Conservation (phyloP, 2,113 vertebrate genomes). For the Stegastes partitus region DNA sequence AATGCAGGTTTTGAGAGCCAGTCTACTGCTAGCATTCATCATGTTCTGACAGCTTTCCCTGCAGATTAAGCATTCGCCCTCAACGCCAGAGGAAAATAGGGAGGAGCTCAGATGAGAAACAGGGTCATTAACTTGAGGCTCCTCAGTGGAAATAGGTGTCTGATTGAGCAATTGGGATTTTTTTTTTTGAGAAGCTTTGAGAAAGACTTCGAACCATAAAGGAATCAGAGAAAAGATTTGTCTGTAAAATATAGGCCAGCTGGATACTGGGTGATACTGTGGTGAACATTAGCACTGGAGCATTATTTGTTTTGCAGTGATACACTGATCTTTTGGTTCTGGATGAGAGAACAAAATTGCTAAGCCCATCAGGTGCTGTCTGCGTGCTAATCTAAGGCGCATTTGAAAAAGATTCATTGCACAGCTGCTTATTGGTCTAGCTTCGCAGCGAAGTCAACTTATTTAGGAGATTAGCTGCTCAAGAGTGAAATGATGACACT, state of each 20-base stretch:
- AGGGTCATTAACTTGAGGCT: slow-evolving; percentile 77
- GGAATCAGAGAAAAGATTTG: slow-evolving; percentile 57
- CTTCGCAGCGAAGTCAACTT: slow-evolving; percentile 40
- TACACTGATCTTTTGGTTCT: slow-evolving; percentile 34
- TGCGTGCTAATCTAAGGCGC: slow-evolving; percentile 39
- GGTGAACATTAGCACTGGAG: slow-evolving; percentile 23
- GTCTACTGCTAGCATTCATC: slow-evolving; percentile 76
- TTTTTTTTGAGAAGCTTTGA: slow-evolving; percentile 52
- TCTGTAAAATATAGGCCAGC: slow-evolving; percentile 34
- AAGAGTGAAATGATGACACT: slow-evolving; percentile 51
- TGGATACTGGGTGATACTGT: slow-evolving; percentile 34
- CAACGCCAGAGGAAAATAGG: slow-evolving; percentile 61
- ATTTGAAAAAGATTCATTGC: slow-evolving; percentile 45
- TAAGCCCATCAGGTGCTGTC: slow-evolving; percentile 41
- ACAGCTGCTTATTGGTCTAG: slow-evolving; percentile 30
- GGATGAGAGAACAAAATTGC: slow-evolving; percentile 50
- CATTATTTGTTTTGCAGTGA: slow-evolving; percentile 31
- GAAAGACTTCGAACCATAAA: slow-evolving; percentile 58
- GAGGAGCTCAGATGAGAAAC: slow-evolving; percentile 74
- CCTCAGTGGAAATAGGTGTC: slow-evolving; percentile 64
- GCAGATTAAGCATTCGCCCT: slow-evolving; percentile 77
- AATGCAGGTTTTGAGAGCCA: slow-evolving; percentile 77
- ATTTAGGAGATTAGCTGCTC: slow-evolving; percentile 47
- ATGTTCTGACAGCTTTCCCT: slow-evolving; percentile 76
- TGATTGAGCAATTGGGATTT: slow-evolving; percentile 68